phyloP scores from a whole-genome alignment of 2,113 vertebrate genomes.

The Hemichromis elongatus region DNA sequence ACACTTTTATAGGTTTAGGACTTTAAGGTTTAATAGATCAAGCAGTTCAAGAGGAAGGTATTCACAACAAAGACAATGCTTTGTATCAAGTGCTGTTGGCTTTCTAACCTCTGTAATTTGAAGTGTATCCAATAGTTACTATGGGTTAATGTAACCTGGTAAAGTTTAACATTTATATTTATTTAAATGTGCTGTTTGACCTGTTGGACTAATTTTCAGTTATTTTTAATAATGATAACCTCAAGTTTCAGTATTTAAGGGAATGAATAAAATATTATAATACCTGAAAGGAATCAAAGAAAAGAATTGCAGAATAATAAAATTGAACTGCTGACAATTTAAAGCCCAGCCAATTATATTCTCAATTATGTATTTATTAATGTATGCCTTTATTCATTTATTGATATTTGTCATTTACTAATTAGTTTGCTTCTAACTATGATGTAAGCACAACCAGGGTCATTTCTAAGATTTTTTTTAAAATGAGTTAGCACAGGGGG shows the following conservation, averaged over 20 bases:
- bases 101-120: background rate
- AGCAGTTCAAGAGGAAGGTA: background rate
- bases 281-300: background rate
- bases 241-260: background rate
- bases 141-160: background rate
- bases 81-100: background rate
- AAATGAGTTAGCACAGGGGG: background rate
- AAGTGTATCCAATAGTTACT: background rate
- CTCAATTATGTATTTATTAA: background rate
- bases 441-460: background rate
- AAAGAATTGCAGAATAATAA: background rate
- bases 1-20: background rate
- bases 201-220: background rate
- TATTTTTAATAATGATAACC: background rate
- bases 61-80: background rate
- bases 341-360: background rate
- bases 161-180: background rate
- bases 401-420: background rate
- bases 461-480: fast-evolving
- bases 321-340: background rate
- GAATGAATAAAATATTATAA: background rate
- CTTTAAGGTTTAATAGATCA: background rate
- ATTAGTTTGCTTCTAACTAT: background rate
- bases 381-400: background rate
- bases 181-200: background rate